phyloP scores from a whole-genome alignment of 2,888 invertebrate genomes.

The Dasypogon diadema region DNA sequence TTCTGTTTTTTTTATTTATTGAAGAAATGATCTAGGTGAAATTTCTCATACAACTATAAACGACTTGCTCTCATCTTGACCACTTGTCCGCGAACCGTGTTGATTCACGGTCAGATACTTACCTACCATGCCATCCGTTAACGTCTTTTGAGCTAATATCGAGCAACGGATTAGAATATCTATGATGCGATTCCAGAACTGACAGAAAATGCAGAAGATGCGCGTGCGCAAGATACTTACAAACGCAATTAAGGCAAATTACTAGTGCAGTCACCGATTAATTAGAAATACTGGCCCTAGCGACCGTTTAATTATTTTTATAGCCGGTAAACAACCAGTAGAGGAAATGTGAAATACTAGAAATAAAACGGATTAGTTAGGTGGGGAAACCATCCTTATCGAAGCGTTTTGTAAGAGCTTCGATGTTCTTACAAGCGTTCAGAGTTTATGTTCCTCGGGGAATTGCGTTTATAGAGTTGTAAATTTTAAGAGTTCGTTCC shows the following conservation, averaged over 20 bases:
- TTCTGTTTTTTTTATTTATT: not conserved
- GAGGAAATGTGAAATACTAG: conserved; percentile 30
- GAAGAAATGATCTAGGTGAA: not conserved
- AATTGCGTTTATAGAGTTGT: no score
- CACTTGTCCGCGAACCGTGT: not conserved
- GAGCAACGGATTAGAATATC: no score
- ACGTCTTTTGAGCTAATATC: no score
- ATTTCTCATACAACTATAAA: not conserved
- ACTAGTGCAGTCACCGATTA: conserved; percentile 27
- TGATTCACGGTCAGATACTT: not conserved
- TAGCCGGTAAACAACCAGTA: conserved; percentile 29
- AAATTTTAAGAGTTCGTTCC: no score
- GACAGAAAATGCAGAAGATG: not conserved
- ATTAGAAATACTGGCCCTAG: conserved; percentile 34
- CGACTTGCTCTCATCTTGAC: not conserved
- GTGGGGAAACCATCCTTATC: conserved; percentile 34
- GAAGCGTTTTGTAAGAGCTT: conserved; percentile 7
- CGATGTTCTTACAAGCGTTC: no score
- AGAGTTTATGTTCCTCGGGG: no score
- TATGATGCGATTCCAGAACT: no score
- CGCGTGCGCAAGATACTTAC: conserved; percentile 36
- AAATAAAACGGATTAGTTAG: conserved; percentile 30
- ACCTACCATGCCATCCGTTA: not conserved
- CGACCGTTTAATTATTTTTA: conserved; percentile 43
- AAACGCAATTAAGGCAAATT: conserved; percentile 39